phyloP scores from a whole-genome alignment of 2,113 vertebrate species.

The Nestor notabilis region DNA sequence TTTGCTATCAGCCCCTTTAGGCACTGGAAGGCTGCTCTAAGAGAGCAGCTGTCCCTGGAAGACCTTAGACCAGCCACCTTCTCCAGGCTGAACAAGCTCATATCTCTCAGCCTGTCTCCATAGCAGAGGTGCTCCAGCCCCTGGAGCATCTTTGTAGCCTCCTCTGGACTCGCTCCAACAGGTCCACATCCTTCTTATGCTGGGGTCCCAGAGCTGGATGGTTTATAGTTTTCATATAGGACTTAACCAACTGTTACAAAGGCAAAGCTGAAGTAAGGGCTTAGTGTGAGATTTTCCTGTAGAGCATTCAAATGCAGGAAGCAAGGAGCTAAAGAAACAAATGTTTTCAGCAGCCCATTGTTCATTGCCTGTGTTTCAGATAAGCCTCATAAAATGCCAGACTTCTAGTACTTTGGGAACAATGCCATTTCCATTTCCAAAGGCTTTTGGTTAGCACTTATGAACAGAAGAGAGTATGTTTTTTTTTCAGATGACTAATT shows the following conservation, averaged over 20 bases:
- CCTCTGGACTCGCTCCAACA: not conserved
- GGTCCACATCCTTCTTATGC: not conserved
- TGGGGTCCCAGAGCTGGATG: not conserved
- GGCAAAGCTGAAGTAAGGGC: not conserved
- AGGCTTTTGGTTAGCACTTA: not conserved
- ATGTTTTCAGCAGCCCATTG: not conserved
- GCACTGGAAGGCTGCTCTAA: not conserved
- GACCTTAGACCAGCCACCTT: not conserved
- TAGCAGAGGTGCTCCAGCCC: not conserved
- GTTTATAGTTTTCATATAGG: not conserved
- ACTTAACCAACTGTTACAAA: not conserved
- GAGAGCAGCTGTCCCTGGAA: not conserved
- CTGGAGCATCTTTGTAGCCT: not conserved
- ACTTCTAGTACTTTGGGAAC: not conserved
- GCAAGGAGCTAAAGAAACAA: not conserved
- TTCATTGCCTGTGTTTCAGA: not conserved
- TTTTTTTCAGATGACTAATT: not conserved
- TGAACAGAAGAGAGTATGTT: not conserved
- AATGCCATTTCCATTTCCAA: not conserved
- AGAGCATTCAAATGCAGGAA: not conserved
- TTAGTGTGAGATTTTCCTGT: not conserved
- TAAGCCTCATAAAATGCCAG: not conserved
- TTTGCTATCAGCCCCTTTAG: not conserved
- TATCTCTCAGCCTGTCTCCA: not conserved
- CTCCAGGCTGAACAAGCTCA: not conserved